A percentile compares a stretch with the other conserved stretches of the same genome.
These are phyloP conservation scores for Scomber japonicus DNA, from an alignment of 2,113 vertebrate species.

Conservation along the genomic window DNA sequence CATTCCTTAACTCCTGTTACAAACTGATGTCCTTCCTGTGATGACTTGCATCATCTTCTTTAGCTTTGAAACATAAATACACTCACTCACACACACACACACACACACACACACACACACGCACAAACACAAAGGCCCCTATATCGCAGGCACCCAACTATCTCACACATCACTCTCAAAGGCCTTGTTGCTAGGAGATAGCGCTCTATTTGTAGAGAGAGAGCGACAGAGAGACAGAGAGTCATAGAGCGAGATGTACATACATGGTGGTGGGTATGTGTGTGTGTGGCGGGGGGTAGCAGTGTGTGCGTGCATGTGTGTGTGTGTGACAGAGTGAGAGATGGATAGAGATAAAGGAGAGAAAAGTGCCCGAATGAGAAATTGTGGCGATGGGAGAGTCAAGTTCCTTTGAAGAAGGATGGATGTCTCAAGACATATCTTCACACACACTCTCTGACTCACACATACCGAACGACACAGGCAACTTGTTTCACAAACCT, in stretches of 20 bases:
- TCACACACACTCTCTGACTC: not conserved
- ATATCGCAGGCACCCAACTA: slow-evolving; percentile 64
- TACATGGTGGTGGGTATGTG: not conserved
- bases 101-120: slow-evolving; percentile 19
- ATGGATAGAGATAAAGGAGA: slow-evolving; percentile 21
- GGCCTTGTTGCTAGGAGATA: slow-evolving; percentile 79
- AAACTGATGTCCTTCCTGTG: slow-evolving; percentile 53
- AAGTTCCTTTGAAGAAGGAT: slow-evolving; percentile 48
- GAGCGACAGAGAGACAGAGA: slow-evolving; percentile 31
- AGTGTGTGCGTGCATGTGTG: not conserved
- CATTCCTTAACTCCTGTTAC: slow-evolving; percentile 49
- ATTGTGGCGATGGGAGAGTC: slow-evolving; percentile 26
- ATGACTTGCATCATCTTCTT: slow-evolving; percentile 65
- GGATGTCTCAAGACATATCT: slow-evolving; percentile 26
- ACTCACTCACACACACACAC: slow-evolving; percentile 1
- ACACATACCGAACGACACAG: not conserved
- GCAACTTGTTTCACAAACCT: slow-evolving; percentile 17
- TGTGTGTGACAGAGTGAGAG: not conserved
- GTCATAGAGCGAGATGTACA: slow-evolving; percentile 31
- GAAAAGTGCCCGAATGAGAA: slow-evolving; percentile 46
- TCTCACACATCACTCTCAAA: slow-evolving; percentile 68
- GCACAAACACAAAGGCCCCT: slow-evolving; percentile 26
- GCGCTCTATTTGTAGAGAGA: slow-evolving; percentile 74
- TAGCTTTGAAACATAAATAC: slow-evolving; percentile 49
- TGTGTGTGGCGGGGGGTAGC: not conserved